Percentiles rank a stretch among this genome's conserved stretches.
Conservation (phyloP, 2,888 invertebrate species). For the Pachymerium ferrugineum region DNA sequence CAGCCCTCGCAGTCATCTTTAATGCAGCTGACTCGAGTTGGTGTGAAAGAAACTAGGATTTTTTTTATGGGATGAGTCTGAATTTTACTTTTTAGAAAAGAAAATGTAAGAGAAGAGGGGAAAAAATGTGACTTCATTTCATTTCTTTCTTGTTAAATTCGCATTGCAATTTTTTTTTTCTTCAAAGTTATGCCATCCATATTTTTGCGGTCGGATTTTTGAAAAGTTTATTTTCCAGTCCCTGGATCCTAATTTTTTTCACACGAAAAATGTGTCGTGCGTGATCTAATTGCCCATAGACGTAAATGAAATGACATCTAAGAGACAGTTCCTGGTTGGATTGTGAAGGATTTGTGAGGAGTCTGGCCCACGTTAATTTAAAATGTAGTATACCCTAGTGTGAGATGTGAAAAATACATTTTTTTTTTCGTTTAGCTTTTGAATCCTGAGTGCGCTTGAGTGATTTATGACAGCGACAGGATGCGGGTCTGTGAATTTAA, state of each 20-base stretch:
- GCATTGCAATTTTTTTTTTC: neutral
- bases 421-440: neutral
- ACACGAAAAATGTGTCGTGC: slow-evolving; percentile 15
- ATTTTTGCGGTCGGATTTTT: too few relatives aligned
- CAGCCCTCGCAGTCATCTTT: slow-evolving; percentile 23
- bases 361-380: neutral
- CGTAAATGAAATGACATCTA: slow-evolving; percentile 4
- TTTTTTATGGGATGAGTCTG: slow-evolving; percentile 6
- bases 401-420: neutral
- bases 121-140: slow-evolving; percentile 20
- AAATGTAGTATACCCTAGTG: slow-evolving; percentile 5
- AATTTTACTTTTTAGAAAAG: neutral
- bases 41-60: neutral
- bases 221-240: too few relatives aligned
- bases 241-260: neutral
- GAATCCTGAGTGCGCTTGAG: slow-evolving; percentile 14
- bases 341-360: slow-evolving; percentile 7
- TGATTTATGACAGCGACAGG: slow-evolving; percentile 15
- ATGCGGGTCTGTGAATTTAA: slow-evolving; percentile 22
- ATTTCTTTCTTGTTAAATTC: slow-evolving; percentile 23
- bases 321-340: neutral
- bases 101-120: neutral
- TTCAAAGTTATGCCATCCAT: neutral
- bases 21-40: slow-evolving; percentile 23
- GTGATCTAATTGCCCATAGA: slow-evolving; percentile 19